Conservation (phyloP, 1,140 invertebrate genomes). For the Papilio dardanus region DNA sequence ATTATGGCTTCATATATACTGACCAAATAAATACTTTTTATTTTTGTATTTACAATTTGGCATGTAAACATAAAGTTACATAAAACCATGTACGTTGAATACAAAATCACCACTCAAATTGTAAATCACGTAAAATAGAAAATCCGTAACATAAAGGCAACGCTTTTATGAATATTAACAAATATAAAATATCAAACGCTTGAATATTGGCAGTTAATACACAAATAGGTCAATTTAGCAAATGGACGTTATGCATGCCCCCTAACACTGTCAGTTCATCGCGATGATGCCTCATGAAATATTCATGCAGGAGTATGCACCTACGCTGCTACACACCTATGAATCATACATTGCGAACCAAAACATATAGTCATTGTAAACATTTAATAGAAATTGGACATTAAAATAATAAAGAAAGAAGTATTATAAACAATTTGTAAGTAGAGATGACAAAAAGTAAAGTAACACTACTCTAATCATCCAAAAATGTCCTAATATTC, state of each 20-base stretch:
- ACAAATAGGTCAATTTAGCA: slow-evolving; percentile 39
- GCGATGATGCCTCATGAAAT: slow-evolving; percentile 46
- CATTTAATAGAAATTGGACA: background rate
- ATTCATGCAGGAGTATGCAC: slow-evolving; percentile 44
- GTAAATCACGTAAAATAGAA: background rate
- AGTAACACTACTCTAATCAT: too few species aligned
- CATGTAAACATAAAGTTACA: background rate
- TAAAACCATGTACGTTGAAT: background rate
- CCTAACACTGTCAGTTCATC: slow-evolving; percentile 42
- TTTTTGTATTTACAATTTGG: too few species aligned
- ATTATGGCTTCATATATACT: too few species aligned
- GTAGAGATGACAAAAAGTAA: too few species aligned
- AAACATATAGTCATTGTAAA: background rate
- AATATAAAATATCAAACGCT: slow-evolving; percentile 27
- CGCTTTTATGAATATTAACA: slow-evolving; percentile 19
- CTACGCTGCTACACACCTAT: slow-evolving; percentile 6
- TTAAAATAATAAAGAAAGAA: too few species aligned
- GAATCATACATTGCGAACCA: slow-evolving; percentile 4
- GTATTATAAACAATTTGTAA: too few species aligned
- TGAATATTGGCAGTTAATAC: slow-evolving; percentile 38
- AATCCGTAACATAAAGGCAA: background rate
- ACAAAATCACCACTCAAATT: background rate
- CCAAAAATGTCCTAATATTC: too few species aligned
- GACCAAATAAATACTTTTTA: too few species aligned
- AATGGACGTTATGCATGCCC: slow-evolving; percentile 37